A percentile compares a stretch with the other conserved stretches of the same genome.
These are phyloP conservation scores for Heliconius himera DNA, from an alignment of 1,140 invertebrate genomes.

Conservation along the genomic window DNA sequence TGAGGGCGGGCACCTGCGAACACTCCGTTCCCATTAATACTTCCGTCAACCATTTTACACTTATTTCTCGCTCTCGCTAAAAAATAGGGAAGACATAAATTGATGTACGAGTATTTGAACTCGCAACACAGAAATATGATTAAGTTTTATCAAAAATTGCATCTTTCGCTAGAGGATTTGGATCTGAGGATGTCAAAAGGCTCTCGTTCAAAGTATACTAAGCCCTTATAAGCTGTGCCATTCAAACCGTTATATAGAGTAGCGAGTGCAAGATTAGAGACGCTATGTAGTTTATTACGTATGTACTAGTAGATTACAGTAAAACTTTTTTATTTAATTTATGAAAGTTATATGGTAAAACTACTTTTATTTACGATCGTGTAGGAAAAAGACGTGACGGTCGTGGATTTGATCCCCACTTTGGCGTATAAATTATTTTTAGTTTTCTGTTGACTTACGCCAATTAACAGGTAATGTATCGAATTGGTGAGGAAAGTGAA, in stretches of 20 bases:
- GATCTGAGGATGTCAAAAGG: not conserved
- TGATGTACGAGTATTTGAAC: no score
- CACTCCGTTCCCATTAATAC: no score
- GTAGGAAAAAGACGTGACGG: not conserved
- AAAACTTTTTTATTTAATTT: not conserved
- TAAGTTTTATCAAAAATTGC: not conserved
- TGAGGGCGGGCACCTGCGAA: no score
- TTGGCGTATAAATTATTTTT: no score
- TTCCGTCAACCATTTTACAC: no score
- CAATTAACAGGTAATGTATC: no score
- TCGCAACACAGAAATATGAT: not conserved
- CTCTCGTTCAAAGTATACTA: constrained; percentile 12
- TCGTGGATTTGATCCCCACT: no score
- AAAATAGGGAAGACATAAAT: no score
- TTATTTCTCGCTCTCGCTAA: no score
- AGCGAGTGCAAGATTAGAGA: constrained; percentile 32
- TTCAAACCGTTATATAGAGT: constrained; percentile 42
- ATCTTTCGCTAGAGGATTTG: not conserved
- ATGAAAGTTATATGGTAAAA: not conserved
- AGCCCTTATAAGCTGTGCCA: constrained; percentile 39
- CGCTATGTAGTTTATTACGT: constrained; percentile 10
- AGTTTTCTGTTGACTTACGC: no score
- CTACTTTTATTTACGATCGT: not conserved
- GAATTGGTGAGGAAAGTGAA: no score
- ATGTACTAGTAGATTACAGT: not conserved